Percentiles rank a stretch among this genome's conserved stretches.
These are phyloP conservation scores for Mayetiola destructor DNA, from an alignment of 2,888 invertebrate genomes.

Conservation along the genomic window DNA sequence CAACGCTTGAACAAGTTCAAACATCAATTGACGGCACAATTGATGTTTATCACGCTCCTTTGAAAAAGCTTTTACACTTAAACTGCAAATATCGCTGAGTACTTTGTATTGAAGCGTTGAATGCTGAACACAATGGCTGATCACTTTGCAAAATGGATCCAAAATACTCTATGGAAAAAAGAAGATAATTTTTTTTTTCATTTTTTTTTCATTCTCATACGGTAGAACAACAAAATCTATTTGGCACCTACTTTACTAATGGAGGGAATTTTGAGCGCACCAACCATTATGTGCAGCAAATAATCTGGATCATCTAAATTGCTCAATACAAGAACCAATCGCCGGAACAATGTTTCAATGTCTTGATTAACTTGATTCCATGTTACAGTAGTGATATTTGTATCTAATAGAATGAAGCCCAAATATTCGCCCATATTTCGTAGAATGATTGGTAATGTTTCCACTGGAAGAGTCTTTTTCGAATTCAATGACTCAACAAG, in stretches of 20 bases:
- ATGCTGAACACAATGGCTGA: slow-evolving; percentile 85
- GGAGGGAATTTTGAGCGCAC: slow-evolving; percentile 69
- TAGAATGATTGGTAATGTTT: slow-evolving; percentile 60
- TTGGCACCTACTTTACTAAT: slow-evolving; percentile 24
- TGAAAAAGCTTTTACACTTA: slow-evolving; percentile 77
- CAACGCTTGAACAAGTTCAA: slow-evolving; percentile 87
- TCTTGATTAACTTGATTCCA: slow-evolving; percentile 74
- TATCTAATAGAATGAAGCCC: slow-evolving; percentile 77
- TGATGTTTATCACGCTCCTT: slow-evolving; percentile 90
- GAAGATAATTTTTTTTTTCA: slow-evolving; percentile 2
- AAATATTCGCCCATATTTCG: slow-evolving; percentile 89
- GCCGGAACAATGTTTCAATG: slow-evolving; percentile 73
- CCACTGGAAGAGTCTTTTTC: slow-evolving; percentile 56
- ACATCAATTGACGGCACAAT: slow-evolving; percentile 79
- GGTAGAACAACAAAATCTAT: neutral
- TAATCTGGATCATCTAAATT: slow-evolving; percentile 56
- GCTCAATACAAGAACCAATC: slow-evolving; percentile 53
- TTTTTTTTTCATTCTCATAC: neutral
- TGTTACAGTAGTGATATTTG: slow-evolving; percentile 49
- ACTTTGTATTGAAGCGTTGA: slow-evolving; percentile 63
- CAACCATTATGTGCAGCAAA: slow-evolving; percentile 60
- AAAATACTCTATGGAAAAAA: slow-evolving; percentile 54
- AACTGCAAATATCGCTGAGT: slow-evolving; percentile 74
- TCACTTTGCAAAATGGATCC: slow-evolving; percentile 89
- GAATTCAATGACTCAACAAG: slow-evolving; percentile 60